Percentiles rank a stretch among this genome's conserved stretches.
phyloP scores from a whole-genome alignment of 2,113 vertebrate genomes.

The Petrocephalus microphthalmus region DNA sequence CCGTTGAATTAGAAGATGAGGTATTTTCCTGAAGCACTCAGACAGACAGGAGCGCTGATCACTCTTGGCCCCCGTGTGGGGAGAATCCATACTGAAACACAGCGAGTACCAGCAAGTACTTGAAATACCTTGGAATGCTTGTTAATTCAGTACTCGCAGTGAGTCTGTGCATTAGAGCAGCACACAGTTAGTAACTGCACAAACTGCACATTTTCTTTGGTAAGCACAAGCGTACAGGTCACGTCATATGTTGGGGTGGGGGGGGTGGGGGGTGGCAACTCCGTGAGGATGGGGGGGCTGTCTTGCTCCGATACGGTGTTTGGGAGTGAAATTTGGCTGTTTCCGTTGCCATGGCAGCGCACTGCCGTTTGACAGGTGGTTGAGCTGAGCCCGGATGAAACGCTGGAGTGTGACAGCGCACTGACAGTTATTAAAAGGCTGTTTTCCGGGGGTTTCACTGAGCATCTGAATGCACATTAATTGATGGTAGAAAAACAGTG shows the following conservation, averaged over 20 bases:
- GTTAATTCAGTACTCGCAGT: not conserved
- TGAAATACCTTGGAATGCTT: not conserved
- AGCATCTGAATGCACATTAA: slow-evolving; percentile 5
- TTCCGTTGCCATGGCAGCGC: not conserved
- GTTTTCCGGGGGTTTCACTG: not conserved
- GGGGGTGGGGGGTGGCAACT: not conserved
- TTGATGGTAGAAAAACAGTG: slow-evolving; percentile 4
- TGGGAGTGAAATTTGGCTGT: not conserved
- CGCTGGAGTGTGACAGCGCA: not conserved
- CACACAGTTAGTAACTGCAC: not conserved
- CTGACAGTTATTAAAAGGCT: slow-evolving; percentile 15
- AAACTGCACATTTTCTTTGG: not conserved
- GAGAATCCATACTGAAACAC: not conserved
- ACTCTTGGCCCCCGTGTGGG: not conserved
- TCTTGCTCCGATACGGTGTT: not conserved
- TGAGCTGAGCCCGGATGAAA: not conserved
- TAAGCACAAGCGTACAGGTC: not conserved
- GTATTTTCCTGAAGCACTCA: not conserved
- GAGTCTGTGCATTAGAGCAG: not conserved
- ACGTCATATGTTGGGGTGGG: not conserved
- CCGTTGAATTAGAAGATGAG: not conserved
- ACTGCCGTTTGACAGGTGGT: slow-evolving; percentile 10
- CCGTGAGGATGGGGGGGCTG: not conserved
- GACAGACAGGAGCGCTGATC: not conserved
- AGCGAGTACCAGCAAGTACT: not conserved